These are phyloP conservation scores for Anoplolepis gracilipes DNA, from an alignment of 1,140 invertebrate genomes.

Conservation along the genomic window DNA sequence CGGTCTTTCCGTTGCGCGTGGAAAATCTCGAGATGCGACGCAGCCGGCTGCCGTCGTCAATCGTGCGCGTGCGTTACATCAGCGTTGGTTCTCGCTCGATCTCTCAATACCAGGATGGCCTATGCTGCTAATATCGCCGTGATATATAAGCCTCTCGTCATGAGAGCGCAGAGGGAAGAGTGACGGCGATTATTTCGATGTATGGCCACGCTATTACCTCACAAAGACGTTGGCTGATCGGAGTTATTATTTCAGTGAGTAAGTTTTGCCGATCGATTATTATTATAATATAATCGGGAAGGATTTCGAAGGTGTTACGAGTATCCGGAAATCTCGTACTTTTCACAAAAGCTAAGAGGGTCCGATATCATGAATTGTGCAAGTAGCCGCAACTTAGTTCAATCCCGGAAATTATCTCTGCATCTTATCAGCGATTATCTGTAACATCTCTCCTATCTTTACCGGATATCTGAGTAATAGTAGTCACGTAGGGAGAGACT, in stretches of 20 bases:
- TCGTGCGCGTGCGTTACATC: constrained; percentile 64
- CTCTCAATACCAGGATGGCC: neutral
- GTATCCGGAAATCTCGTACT: neutral
- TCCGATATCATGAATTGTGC: neutral
- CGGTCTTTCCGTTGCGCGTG: neutral
- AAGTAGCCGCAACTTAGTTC: too few species aligned
- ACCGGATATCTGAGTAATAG: neutral
- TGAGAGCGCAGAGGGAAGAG: neutral
- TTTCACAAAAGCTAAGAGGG: neutral
- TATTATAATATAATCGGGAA: too few species aligned
- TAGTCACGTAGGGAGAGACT: neutral
- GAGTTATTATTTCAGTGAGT: constrained; percentile 12
- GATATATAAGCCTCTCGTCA: neutral
- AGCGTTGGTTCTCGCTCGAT: constrained; percentile 51
- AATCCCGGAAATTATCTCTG: constrained; percentile 7
- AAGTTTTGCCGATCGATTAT: neutral
- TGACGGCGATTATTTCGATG: neutral
- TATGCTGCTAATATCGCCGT: neutral
- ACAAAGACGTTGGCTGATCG: neutral
- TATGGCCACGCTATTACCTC: neutral
- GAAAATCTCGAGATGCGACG: constrained; percentile 20
- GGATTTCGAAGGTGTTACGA: neutral
- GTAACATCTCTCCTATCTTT: neutral
- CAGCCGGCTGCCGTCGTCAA: constrained; percentile 18
- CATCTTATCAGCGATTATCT: constrained; percentile 27